Evolutionary conservation across 2,113 vertebrate genomes (phyloP), one percentile per base, ranked within the genome.

Genomic region (Chauna torquata): DNA sequence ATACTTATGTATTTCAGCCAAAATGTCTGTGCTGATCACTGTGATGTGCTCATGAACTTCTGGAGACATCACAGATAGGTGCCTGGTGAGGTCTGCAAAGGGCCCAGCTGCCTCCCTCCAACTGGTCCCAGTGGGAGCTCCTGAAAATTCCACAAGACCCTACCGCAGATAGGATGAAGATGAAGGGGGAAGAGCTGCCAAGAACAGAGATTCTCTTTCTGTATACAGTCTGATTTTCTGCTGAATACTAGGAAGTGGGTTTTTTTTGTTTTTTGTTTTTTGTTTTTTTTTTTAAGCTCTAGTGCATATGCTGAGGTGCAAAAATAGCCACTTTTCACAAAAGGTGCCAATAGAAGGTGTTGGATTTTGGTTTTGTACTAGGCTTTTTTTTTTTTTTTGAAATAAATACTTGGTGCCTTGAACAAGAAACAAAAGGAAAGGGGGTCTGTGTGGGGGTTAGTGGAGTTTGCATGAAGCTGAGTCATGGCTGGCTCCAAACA

Each of bases 401-500:
- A 30, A 13, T 28, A 68, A 72, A 52, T 34, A 12, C 54, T 32
- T 58, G 22, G 16, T 96, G 65, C 61, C 42, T 62, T 38, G 50
- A 94, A 59, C 6, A 84, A 49, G 44, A 90, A 44, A 12, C 54
- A 82, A 23, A 92, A 82, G 40, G 45, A n/a, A 97, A 86, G 62
- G 16, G 58, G 40, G 30, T 90, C 30, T 65, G 3, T 61, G 50
- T 72, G 6, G 9, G 20, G 49, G 3, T 83, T 83, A 77, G 49
- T 72, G 54, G 58, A 70, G 24, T 77, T 80, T 42, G 18, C 76
- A 66, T 32, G 58, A 86, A 90, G 94, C 91, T 95, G 92, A 97
- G 62, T 93, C 94, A 95, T 0, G 38, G 76, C 91, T 93, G 88
- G 82, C 49, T 80, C 49, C 61, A 72, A 68, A 93, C 32, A 88